Evolutionary conservation across 2,888 invertebrate genomes (phyloP), one percentile per base, ranked within the genome.

Genomic region (Syrphus vitripennis): DNA sequence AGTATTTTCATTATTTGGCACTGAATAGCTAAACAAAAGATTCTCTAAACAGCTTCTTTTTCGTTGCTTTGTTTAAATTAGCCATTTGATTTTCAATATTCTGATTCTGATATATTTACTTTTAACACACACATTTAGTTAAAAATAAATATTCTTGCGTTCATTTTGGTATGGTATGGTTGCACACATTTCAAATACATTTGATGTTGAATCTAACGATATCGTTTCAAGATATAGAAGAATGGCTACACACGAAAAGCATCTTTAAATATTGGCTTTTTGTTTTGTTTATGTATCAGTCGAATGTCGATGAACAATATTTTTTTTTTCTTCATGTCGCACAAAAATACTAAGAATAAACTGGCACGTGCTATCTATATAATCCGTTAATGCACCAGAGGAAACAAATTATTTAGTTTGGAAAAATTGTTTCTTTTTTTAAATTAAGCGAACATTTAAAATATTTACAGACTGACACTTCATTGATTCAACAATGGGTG

Each of bases 1-100:
- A 72, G 42, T 24, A 16, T 59, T 45, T 67, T 21, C 45, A 57
- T 57, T 48, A 45, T 16, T 77, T 77, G 65, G 75, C 65, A 77
- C 29, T 26, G 31, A 26, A 75, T 14, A 50, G 3, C 19, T 67
- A 69, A 69, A 76, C 76, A 69, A 67, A 57, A 31, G 16, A 24
- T 4, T 57, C 34, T 37, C 21, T 55, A 3, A 9, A 12, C 2
- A 10, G n/a, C 19, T 4, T n/a, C 1, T 10, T 59, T 67, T 19
- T 34, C n/a, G n/a, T 76, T 45, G n/a, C n/a, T 21, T 50, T 3
- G 6, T 48, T 48, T 45, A 19, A 24, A 75, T 29, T 74, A 48
- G 19, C 48, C 48, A n/a, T 53, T 37, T 37, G 21, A 31, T 37
- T 55, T 57, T 31, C 7, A 40, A 37, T 70, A 10, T 16, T 57